These are phyloP conservation scores for Anolis sagrei DNA, from an alignment of 2,113 vertebrate genomes.

Conservation along the genomic window DNA sequence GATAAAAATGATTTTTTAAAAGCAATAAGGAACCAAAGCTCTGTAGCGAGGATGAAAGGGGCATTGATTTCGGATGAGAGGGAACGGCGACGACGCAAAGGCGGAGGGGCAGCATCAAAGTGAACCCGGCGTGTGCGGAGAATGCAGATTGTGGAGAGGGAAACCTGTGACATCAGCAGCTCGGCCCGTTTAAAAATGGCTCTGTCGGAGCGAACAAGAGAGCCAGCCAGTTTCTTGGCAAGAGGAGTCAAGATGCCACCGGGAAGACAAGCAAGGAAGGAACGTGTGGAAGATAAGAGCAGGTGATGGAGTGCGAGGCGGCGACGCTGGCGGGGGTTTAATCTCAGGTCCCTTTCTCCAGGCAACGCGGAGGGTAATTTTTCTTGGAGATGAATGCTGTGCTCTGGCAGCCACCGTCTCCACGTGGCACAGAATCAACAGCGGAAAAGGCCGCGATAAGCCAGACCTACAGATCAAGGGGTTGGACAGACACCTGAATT, in stretches of 20 bases:
- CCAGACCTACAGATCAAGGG: too few species aligned
- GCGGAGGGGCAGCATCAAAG: too few species aligned
- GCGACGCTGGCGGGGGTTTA: neutral
- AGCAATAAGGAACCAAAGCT: too few species aligned
- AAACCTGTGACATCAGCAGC: too few species aligned
- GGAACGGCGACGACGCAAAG: too few species aligned
- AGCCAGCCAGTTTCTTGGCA: neutral
- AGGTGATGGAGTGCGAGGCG: constrained; percentile 20
- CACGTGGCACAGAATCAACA: neutral
- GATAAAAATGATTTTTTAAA: too few species aligned
- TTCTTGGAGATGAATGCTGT: constrained; percentile 31
- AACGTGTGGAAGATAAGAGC: neutral
- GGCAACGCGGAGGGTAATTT: constrained; percentile 22
- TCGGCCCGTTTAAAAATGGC: neutral
- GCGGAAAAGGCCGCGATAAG: too few species aligned
- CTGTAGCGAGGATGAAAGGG: too few species aligned
- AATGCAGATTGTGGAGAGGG: too few species aligned
- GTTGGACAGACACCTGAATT: too few species aligned
- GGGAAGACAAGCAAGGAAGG: neutral
- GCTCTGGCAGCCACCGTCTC: neutral
- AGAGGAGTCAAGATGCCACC: constrained; percentile 16
- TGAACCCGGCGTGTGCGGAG: too few species aligned
- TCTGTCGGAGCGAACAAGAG: neutral
- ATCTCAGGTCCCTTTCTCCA: constrained; percentile 28
- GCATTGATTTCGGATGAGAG: too few species aligned